Evolutionary conservation across 2,113 vertebrate species (phyloP).

Genomic region (Nestor notabilis): DNA sequence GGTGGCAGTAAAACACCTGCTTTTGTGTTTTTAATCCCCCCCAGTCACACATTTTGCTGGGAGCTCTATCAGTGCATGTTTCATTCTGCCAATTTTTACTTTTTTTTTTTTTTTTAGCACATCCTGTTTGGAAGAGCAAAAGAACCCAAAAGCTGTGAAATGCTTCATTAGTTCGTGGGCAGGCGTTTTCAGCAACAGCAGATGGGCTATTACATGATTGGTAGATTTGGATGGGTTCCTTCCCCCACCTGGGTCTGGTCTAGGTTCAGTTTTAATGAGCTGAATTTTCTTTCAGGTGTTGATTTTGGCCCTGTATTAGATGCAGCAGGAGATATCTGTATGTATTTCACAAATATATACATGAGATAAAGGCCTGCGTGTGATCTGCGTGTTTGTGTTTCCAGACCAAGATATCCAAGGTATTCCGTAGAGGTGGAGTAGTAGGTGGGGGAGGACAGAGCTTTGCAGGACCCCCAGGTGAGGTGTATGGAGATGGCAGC

Average conservation of each 20-base stretch:
- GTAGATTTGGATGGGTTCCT: not conserved
- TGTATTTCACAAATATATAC: not conserved
- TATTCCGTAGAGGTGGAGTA: not conserved
- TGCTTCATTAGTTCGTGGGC: not conserved
- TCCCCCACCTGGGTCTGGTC: not conserved
- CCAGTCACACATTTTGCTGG: not conserved
- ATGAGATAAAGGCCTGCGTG: not conserved
- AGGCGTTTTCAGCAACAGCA: not conserved
- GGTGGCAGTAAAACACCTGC: conserved; percentile 31
- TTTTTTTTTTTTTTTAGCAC: not conserved
- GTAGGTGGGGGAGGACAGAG: not conserved
- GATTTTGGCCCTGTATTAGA: not conserved
- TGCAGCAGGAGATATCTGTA: not conserved
- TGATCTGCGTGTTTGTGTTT: not conserved
- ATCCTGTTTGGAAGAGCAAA: not conserved
- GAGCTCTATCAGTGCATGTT: not conserved
- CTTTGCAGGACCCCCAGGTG: not conserved
- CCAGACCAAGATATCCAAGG: not conserved
- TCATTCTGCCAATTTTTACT: not conserved
- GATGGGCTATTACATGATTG: not conserved
- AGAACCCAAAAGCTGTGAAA: not conserved
- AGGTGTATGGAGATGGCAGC: fast-evolving
- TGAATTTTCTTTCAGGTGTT: not conserved
- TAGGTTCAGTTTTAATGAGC: not conserved
- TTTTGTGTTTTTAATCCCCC: not conserved